Evolutionary conservation across 1,140 invertebrate species (phyloP).

Genomic region (Drosophila kurseongensis): DNA sequence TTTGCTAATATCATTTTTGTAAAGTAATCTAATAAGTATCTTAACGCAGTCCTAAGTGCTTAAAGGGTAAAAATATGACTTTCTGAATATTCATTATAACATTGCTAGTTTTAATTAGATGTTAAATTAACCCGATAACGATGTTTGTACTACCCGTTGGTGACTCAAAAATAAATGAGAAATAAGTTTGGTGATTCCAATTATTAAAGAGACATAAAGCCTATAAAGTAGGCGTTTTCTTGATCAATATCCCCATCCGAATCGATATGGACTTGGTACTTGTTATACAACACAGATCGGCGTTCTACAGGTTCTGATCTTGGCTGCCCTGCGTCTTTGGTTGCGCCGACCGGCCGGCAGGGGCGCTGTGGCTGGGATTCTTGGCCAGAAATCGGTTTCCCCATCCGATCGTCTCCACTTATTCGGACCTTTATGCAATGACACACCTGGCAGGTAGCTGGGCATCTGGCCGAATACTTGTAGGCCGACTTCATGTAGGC

Average conservation of each 20-base stretch:
- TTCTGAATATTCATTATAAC: no score
- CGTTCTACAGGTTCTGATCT: conserved; percentile 10
- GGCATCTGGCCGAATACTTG: conserved; percentile 24
- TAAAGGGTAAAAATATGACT: no score
- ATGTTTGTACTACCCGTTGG: no score
- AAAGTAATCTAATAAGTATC: no score
- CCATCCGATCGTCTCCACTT: neutral
- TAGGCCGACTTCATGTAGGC: conserved; percentile 42
- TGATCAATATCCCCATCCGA: neutral
- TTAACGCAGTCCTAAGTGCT: no score
- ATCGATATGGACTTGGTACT: neutral
- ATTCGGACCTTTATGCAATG: conserved; percentile 26
- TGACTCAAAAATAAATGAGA: no score
- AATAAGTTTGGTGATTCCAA: no score
- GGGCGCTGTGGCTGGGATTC: neutral
- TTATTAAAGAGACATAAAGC: no score
- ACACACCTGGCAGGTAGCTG: conserved; percentile 16
- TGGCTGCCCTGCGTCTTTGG: neutral
- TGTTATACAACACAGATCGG: no score
- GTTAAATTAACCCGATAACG: no score
- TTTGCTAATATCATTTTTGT: no score
- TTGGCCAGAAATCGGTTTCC: neutral
- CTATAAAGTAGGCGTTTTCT: neutral
- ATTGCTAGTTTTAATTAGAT: no score
- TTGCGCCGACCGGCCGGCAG: neutral